Conservation (phyloP, 2,797 vertebrate species). For the Mus minutoides region DNA sequence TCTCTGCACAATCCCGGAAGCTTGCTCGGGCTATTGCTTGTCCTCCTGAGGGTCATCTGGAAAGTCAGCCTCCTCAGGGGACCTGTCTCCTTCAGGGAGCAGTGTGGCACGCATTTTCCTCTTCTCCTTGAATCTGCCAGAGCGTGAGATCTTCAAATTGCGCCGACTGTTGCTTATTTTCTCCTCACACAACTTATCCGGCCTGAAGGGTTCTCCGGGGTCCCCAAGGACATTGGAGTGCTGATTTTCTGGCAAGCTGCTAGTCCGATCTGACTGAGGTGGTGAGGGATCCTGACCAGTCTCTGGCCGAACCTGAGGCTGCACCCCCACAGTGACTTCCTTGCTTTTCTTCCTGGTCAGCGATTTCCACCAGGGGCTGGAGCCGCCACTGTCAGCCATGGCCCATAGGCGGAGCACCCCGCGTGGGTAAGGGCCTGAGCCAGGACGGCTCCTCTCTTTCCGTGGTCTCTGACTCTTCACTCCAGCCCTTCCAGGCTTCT, state of each 20-base stretch:
- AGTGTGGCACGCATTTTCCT: slow-evolving; percentile 90
- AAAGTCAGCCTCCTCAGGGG: slow-evolving; percentile 86
- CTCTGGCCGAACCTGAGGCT: slow-evolving; percentile 56
- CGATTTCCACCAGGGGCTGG: slow-evolving; percentile 93
- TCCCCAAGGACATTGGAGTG: slow-evolving; percentile 75
- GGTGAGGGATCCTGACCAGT: slow-evolving; percentile 48
- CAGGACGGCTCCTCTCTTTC: neutral
- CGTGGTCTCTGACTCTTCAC: neutral
- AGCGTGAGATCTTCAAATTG: slow-evolving; percentile 94
- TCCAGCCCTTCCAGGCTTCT: neutral
- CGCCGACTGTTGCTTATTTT: slow-evolving; percentile 90
- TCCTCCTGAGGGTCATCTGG: slow-evolving; percentile 79
- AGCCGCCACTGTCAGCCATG: slow-evolving; percentile 88
- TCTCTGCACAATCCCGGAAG: neutral
- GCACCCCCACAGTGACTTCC: slow-evolving; percentile 82
- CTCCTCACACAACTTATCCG: slow-evolving; percentile 86
- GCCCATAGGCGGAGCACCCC: neutral
- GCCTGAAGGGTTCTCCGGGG: slow-evolving; percentile 85
- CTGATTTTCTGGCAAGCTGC: slow-evolving; percentile 80
- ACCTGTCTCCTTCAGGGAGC: slow-evolving; percentile 88
- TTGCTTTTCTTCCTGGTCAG: slow-evolving; percentile 92
- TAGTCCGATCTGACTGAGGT: slow-evolving; percentile 70
- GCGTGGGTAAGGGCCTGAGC: neutral
- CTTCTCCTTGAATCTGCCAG: slow-evolving; percentile 95
- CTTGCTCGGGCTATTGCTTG: slow-evolving; percentile 75